These are phyloP conservation scores for Oophaga sylvatica DNA, from an alignment of 2,797 vertebrate species.

Conservation along the genomic window DNA sequence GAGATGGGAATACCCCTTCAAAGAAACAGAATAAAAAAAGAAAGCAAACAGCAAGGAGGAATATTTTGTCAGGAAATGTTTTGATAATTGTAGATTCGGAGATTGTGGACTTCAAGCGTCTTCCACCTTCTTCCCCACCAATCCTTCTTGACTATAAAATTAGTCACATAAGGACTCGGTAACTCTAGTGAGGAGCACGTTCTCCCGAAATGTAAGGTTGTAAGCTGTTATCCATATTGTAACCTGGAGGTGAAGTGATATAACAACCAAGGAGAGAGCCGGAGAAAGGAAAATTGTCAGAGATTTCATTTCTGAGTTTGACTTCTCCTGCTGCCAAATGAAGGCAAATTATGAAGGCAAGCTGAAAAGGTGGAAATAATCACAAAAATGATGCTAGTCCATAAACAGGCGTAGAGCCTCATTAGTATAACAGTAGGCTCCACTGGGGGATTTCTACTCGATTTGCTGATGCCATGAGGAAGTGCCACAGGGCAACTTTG, in stretches of 20 bases:
- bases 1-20: background rate
- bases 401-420: constrained; percentile 93
- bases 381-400: constrained; percentile 91
- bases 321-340: constrained; percentile 80
- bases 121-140: constrained; percentile 67
- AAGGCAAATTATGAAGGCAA: constrained; percentile 73
- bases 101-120: constrained; percentile 78
- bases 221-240: constrained; percentile 67
- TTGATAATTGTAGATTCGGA: constrained; percentile 66
- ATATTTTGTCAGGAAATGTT: constrained; percentile 75
- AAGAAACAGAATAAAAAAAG: background rate
- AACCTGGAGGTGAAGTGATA: constrained; percentile 72
- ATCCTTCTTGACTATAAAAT: constrained; percentile 31
- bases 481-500: constrained; percentile 93
- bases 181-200: background rate
- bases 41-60: constrained; percentile 70
- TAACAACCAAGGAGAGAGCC: constrained; percentile 66
- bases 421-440: constrained; percentile 93
- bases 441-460: constrained; percentile 84
- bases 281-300: constrained; percentile 76
- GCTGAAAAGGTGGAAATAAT: constrained; percentile 92
- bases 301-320: constrained; percentile 74
- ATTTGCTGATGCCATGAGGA: constrained; percentile 90
- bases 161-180: background rate
- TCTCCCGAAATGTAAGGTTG: background rate